phyloP scores from a whole-genome alignment of 1,140 invertebrate species.

The Charaxes varanes region DNA sequence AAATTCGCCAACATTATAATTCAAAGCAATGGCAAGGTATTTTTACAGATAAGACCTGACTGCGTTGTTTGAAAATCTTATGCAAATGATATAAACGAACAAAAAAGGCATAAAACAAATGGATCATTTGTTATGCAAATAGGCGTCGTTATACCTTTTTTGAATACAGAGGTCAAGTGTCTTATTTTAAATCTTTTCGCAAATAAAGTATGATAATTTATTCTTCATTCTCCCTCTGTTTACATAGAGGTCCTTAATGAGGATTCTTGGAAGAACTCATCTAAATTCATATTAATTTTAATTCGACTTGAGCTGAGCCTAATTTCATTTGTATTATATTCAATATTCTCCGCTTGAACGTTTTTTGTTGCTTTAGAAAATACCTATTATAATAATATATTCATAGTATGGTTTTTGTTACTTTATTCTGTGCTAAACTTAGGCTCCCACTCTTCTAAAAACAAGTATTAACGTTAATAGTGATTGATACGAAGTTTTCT shows the following conservation, averaged over 20 bases:
- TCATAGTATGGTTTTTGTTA: no score
- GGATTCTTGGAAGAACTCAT: slow-evolving; percentile 8
- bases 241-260: slow-evolving; percentile 15
- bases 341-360: neutral
- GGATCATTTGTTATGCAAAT: slow-evolving; percentile 8
- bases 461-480: no score
- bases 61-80: no score
- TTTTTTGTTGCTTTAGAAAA: neutral
- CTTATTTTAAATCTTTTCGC: slow-evolving; percentile 14
- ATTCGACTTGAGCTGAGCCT: slow-evolving; percentile 5
- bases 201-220: slow-evolving; percentile 16
- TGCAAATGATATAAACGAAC: no score
- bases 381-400: no score
- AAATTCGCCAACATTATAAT: no score
- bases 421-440: no score
- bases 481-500: no score
- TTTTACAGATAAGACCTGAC: no score
- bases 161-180: slow-evolving; percentile 14
- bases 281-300: slow-evolving; percentile 17
- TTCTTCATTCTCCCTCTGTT: slow-evolving; percentile 7
- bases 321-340: slow-evolving; percentile 7
- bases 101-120: no score
- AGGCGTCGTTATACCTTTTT: neutral
- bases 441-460: no score
- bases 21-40: no score